Conservation (phyloP, 2,113 vertebrate genomes). For the Xiphias gladius region DNA sequence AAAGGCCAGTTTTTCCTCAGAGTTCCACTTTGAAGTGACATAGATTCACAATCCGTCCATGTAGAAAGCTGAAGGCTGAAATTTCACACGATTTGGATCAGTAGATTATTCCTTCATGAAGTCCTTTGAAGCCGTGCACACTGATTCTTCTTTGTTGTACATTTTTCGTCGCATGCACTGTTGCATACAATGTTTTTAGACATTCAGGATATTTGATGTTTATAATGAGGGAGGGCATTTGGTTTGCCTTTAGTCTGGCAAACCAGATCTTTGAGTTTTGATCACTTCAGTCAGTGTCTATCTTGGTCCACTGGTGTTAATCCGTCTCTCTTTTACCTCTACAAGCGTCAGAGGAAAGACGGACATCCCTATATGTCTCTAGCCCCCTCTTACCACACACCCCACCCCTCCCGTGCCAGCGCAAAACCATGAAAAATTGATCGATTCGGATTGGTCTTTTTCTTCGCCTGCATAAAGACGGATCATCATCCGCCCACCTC, state of each 20-base stretch:
- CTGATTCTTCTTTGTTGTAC: not conserved
- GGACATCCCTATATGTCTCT: conserved; percentile 45
- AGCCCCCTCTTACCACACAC: conserved; percentile 21
- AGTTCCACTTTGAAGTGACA: conserved; percentile 37
- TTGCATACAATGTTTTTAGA: not conserved
- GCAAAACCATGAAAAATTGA: conserved; percentile 40
- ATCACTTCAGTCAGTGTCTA: conserved; percentile 8
- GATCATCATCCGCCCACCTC: conserved; percentile 72
- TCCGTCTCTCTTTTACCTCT: conserved; percentile 39
- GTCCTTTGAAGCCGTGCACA: not conserved
- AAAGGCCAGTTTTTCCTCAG: not conserved
- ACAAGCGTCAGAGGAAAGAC: conserved; percentile 36
- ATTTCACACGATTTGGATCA: conserved; percentile 28
- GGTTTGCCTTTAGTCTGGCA: not conserved
- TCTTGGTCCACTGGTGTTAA: conserved; percentile 23
- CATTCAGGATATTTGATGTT: not conserved
- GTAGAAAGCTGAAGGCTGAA: conserved; percentile 15
- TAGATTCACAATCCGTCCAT: not conserved
- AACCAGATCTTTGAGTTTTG: not conserved
- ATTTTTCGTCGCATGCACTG: not conserved
- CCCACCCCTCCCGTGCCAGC: not conserved
- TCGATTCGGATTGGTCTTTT: conserved; percentile 60
- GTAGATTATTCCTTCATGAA: conserved; percentile 20
- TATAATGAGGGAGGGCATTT: not conserved
- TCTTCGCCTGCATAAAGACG: conserved; percentile 52